Conservation (phyloP, 2,888 invertebrate species). For the Thecophora atra region DNA sequence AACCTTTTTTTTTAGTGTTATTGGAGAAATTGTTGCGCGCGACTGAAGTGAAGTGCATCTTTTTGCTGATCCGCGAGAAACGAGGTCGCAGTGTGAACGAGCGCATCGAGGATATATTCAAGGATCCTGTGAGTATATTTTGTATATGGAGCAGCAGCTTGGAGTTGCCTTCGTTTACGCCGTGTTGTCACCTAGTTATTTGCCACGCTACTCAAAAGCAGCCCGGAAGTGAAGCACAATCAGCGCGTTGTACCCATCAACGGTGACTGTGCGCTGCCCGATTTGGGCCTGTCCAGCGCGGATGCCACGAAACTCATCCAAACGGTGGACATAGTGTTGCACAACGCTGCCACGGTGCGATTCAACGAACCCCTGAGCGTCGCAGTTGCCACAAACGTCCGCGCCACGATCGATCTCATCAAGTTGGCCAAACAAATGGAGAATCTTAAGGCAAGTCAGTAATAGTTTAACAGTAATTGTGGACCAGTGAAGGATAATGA, state of each 20-base stretch:
- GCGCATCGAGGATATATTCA: constrained; percentile 74
- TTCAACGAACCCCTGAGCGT: constrained; percentile 77
- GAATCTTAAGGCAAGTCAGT: constrained; percentile 69
- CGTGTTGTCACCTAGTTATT: constrained; percentile 41
- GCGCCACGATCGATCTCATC: constrained; percentile 73
- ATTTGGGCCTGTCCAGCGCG: constrained; percentile 61
- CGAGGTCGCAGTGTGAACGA: constrained; percentile 73
- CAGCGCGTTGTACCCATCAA: constrained; percentile 58
- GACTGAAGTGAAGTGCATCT: constrained; percentile 69
- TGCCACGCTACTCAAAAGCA: constrained; percentile 39
- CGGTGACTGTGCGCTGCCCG: constrained; percentile 63
- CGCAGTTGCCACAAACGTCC: constrained; percentile 76
- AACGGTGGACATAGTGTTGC: constrained; percentile 74
- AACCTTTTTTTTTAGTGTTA: constrained; percentile 64
- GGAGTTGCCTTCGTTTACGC: neutral
- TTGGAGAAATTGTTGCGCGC: constrained; percentile 72
- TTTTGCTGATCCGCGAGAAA: constrained; percentile 70
- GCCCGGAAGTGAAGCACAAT: constrained; percentile 32
- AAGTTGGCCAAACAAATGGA: constrained; percentile 72
- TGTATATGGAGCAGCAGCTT: no score
- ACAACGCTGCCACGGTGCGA: constrained; percentile 89
- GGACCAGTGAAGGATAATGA: no score
- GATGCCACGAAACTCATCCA: constrained; percentile 58
- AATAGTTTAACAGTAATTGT: no score
- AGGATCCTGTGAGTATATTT: constrained; percentile 69